Base-by-base conservation (phyloP, 2,113 vertebrate species). In the Thymallus thymallus region DNA sequence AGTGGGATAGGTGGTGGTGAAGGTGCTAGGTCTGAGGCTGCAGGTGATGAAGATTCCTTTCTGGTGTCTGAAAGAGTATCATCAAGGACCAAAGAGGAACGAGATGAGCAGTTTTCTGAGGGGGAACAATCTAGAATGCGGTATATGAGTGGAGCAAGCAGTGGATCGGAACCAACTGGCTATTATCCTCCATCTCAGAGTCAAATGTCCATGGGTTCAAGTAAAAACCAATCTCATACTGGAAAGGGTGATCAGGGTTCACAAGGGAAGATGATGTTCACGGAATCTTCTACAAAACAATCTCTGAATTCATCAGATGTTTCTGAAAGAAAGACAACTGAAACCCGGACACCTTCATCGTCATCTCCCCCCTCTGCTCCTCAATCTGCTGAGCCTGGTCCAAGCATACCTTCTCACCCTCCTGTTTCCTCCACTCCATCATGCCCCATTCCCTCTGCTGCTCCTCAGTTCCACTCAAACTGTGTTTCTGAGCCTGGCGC, bases 111-210 rank as follows among this genome's bases (percentile, higher is more conserved):
- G 90, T 94, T 85, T 93, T 94, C 16, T 72, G 95, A 86, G 88
- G 94, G 75, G 86, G 95, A 88, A 89, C 89, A 20, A 87, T 87
- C 5, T 84, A 96, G 92, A 88, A 88, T 94, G 73, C 94, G 95
- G 84, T 94, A 96, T 75, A 90, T 95, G 72, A 96, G 95, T 20
- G 96, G 94, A n/a, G 94, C 96, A 73, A 97, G 95, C 86, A 96
- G 94, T 45, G 95, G 95, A 74, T 96, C 96, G 5, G 95, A 97
- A 85, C 91, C 94, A 64, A 89, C 90, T 51, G 93, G 93, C 80
- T 95, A 92, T 82, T 86, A 77, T 20, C 76, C 79, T n/a, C 71
- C 72, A 4, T 56, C 81, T 58, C 81, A 80, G 3, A 87, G 68
- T 86, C n/a, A 60, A 10, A 60, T 20, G 16, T 20, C 4, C 4